These are phyloP conservation scores for Scaptodrosophila latifasciaeformis DNA, from an alignment of 2,888 invertebrate genomes.

Conservation along the genomic window DNA sequence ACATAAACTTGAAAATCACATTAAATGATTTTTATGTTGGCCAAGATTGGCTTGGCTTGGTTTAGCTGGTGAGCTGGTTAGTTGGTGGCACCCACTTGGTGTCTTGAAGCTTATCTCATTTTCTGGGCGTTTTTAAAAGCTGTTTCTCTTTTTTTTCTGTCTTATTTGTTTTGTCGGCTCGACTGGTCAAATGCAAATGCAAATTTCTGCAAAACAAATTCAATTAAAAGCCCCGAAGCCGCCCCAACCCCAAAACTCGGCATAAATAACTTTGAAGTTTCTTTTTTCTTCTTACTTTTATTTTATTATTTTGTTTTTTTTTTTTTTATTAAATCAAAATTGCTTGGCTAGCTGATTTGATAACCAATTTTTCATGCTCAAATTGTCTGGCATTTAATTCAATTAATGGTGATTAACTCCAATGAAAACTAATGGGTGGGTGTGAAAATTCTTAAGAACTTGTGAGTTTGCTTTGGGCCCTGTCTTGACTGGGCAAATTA, in stretches of 20 bases:
- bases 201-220: slow-evolving; percentile 45
- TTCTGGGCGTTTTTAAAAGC: slow-evolving; percentile 61
- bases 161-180: slow-evolving; percentile 41
- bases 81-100: slow-evolving; percentile 20
- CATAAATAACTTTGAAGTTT: slow-evolving; percentile 53
- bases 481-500: no score
- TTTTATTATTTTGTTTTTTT: no score
- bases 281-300: no score
- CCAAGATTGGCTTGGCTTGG: neutral
- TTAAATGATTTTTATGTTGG: no score
- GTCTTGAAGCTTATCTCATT: slow-evolving; percentile 42
- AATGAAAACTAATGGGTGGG: no score
- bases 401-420: slow-evolving; percentile 52
- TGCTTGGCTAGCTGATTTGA: slow-evolving; percentile 38
- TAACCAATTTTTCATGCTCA: slow-evolving; percentile 49
- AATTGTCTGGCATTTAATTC: slow-evolving; percentile 53
- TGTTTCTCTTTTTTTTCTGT: no score
- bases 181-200: neutral
- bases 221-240: slow-evolving; percentile 70
- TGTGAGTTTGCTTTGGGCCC: no score
- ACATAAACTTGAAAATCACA: no score
- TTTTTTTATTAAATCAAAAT: no score
- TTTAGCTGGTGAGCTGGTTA: slow-evolving; percentile 15
- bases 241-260: slow-evolving; percentile 39
- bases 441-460: no score